Base-by-base conservation (phyloP, 2,888 invertebrate genomes). In the Oconnorella tubifera region DNA sequence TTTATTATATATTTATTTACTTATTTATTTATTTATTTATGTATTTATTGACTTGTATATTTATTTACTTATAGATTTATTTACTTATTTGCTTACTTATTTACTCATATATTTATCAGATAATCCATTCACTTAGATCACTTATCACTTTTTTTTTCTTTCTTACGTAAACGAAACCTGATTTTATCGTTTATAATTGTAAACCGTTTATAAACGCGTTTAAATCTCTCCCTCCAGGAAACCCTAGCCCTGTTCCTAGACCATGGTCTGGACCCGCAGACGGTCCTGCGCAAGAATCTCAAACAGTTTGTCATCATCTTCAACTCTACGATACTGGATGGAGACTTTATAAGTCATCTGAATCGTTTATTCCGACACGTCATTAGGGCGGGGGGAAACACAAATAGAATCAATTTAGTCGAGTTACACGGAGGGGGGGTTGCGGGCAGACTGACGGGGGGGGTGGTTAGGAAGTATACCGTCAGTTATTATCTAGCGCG, bases 251-350 rank as follows among this genome's bases (percentile, higher is more conserved):
- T 71, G 49, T 71, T 71, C 61, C 64, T 71, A 50, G 51, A 56
- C 0, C 67, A 71, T 29, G 70, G 70, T 3, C 67, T 71, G 33
- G 67, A 71, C 56, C 68, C 71, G 2, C 68, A 71, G 58, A 61
- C 68, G 50, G 71, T 71, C 1, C 64, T 71, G 25, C 53, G 67
- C 10, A 68, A 69, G 49, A 71, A 71, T 55, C 66, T 71, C 53
- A 71, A 71, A 50, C 71, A 70, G 62, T 68, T 71, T 32, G 67
- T 71, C 62, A 71, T 71, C 64, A 71, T 71, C 49, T 71, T 70
- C 66, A 71, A 71, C 64, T 70, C 70, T 4, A 72, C 68, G 14
- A 70, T 70, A 33, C 67, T 71, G 2, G 68, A 71, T 33, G 28
- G 48, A 23, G 50, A 62, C 29, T 71, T 71, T 65, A 70, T 71